These are phyloP conservation scores for Drosophila rhopaloa DNA, from an alignment of 1,140 invertebrate species.

Conservation along the genomic window DNA sequence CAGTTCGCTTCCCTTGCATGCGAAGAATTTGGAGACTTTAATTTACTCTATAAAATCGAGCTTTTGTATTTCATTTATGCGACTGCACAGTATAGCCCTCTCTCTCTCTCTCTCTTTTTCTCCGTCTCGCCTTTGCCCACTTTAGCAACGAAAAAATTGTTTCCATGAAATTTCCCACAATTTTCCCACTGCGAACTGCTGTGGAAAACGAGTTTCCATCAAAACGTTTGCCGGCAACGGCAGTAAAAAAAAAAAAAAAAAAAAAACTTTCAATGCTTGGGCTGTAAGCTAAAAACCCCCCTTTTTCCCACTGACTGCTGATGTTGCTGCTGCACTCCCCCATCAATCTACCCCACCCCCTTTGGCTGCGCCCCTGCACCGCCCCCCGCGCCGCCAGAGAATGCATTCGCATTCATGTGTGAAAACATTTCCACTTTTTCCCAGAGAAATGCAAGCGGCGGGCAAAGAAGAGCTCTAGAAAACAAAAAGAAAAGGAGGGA, in stretches of 20 bases:
- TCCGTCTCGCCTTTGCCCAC: constrained; percentile 12
- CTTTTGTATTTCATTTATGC: constrained; percentile 51
- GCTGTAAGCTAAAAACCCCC: constrained; percentile 7
- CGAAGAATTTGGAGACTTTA: constrained; percentile 43
- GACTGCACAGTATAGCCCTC: constrained; percentile 12
- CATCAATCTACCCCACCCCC: neutral
- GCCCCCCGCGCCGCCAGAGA: constrained; percentile 18
- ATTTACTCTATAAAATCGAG: constrained; percentile 51
- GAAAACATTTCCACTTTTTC: constrained; percentile 69
- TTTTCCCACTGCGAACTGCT: constrained; percentile 53
- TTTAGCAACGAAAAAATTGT: constrained; percentile 54
- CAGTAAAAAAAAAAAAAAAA: constrained; percentile 13
- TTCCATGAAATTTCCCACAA: constrained; percentile 80
- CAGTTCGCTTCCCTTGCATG: constrained; percentile 28
- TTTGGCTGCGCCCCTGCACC: constrained; percentile 4
- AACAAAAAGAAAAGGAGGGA: constrained; percentile 16
- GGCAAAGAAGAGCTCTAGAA: constrained; percentile 23
- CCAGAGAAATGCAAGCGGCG: constrained; percentile 38
- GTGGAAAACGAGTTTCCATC: constrained; percentile 67
- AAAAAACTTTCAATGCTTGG: constrained; percentile 58
- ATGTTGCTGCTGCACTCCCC: neutral
- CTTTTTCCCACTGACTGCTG: constrained; percentile 5
- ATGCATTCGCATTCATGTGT: constrained; percentile 78
- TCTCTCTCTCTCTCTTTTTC: neutral
- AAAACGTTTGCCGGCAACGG: constrained; percentile 37